Percentiles rank a stretch among this genome's conserved stretches.
Conservation (phyloP, 2,888 invertebrate genomes). For the Pogonocherus hispidulus region DNA sequence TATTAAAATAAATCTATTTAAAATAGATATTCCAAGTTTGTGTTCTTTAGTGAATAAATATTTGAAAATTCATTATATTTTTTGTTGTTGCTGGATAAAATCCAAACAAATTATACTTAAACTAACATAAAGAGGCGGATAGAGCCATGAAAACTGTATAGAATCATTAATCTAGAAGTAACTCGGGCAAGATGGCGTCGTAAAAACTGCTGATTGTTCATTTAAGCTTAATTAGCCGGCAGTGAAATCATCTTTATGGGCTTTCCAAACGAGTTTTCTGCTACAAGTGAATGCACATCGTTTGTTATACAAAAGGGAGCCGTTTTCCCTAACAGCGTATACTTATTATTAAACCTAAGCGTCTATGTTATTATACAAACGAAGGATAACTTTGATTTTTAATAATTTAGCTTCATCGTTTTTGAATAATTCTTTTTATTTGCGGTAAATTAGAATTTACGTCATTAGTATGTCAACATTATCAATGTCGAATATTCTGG, state of each 20-base stretch:
- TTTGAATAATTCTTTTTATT: too few species aligned
- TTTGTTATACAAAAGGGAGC: not conserved
- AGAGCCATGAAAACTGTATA: conserved; percentile 57
- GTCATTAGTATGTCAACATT: too few species aligned
- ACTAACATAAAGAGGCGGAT: conserved; percentile 54
- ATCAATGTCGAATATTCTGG: too few species aligned
- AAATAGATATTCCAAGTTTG: too few species aligned
- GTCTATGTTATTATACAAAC: too few species aligned
- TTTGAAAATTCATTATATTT: too few species aligned
- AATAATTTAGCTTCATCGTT: too few species aligned
- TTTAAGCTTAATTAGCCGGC: conserved; percentile 67
- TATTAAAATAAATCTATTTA: too few species aligned
- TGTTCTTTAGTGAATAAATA: too few species aligned
- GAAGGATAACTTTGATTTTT: not conserved
- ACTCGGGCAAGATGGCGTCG: conserved; percentile 65
- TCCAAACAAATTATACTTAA: conserved; percentile 60
- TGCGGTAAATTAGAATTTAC: too few species aligned
- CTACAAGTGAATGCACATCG: conserved; percentile 12
- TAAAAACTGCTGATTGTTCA: conserved; percentile 68
- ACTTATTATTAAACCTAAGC: too few species aligned
- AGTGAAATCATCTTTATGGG: conserved; percentile 63
- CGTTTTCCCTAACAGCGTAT: not conserved
- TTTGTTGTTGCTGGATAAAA: too few species aligned
- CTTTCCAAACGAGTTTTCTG: conserved; percentile 37
- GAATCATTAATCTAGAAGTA: conserved; percentile 65